Evolutionary conservation across 2,888 invertebrate genomes (phyloP).

Genomic region (Helicoverpa assulta): DNA sequence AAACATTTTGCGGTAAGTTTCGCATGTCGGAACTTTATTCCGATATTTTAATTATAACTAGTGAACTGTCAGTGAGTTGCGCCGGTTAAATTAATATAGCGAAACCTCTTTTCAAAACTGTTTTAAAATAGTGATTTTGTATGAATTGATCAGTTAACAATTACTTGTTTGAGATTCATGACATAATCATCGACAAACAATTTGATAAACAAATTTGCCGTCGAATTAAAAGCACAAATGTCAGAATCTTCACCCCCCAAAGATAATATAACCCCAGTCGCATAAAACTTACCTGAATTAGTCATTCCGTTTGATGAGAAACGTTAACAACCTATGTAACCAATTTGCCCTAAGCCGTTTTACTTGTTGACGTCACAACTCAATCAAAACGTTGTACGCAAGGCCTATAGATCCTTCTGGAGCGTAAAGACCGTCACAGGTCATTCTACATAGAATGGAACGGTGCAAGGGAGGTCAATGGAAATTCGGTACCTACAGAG

Average conservation of each 20-base stretch:
- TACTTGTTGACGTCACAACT: background rate
- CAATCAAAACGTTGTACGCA: conserved; percentile 18
- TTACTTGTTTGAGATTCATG: too few species aligned
- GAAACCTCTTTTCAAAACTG: conserved; percentile 7
- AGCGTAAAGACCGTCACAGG: conserved; percentile 14
- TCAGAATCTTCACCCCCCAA: too few species aligned
- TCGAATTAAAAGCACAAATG: too few species aligned
- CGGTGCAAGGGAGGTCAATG: background rate
- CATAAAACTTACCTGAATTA: too few species aligned
- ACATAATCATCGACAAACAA: too few species aligned
- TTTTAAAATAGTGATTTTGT: too few species aligned
- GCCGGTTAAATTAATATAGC: conserved; percentile 29
- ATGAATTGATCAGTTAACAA: too few species aligned
- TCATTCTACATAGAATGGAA: background rate
- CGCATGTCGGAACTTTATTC: conserved; percentile 41
- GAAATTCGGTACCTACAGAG: conserved; percentile 11
- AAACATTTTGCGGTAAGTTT: conserved; percentile 33
- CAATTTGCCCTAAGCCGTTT: conserved; percentile 16
- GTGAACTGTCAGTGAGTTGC: conserved; percentile 32
- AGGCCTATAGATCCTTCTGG: background rate
- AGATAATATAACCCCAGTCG: too few species aligned
- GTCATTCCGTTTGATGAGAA: background rate
- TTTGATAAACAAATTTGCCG: too few species aligned
- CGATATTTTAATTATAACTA: conserved; percentile 56
- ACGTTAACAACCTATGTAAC: background rate